Evolutionary conservation across 2,888 invertebrate species (phyloP).

Genomic region (Mesorhabditis spiculigera): DNA sequence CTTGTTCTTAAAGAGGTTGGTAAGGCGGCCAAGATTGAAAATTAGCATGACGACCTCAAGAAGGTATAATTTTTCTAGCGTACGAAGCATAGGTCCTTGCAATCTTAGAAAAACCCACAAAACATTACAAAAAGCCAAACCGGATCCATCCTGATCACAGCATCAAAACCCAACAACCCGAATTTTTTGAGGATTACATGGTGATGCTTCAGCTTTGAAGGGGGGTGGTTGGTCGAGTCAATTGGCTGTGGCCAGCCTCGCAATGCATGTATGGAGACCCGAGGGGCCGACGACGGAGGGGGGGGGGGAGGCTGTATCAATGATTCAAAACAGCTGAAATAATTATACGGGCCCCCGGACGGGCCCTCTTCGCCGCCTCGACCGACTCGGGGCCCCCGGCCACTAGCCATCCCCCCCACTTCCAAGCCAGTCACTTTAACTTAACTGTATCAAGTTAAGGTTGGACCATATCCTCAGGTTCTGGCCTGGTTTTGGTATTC

Average conservation of each 20-base stretch:
- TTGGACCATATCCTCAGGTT: background rate
- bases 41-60: too few species aligned
- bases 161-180: too few species aligned
- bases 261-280: slow-evolving; percentile 2
- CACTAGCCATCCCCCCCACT: background rate
- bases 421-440: background rate
- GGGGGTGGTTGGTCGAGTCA: background rate
- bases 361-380: background rate
- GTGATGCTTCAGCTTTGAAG: background rate
- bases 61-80: too few species aligned
- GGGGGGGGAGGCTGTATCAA: slow-evolving; percentile 5
- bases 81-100: too few species aligned
- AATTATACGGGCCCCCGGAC: background rate
- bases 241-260: slow-evolving; percentile 3
- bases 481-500: background rate
- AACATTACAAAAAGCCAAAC: too few species aligned
- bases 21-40: too few species aligned
- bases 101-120: too few species aligned
- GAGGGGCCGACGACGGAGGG: background rate
- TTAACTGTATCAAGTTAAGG: background rate
- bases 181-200: too few species aligned
- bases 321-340: slow-evolving; percentile 5
- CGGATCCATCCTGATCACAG: too few species aligned
- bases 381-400: background rate
- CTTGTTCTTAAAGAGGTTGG: too few species aligned